Conservation (phyloP, 2,888 invertebrate species). For the Pedicia rivosa region DNA sequence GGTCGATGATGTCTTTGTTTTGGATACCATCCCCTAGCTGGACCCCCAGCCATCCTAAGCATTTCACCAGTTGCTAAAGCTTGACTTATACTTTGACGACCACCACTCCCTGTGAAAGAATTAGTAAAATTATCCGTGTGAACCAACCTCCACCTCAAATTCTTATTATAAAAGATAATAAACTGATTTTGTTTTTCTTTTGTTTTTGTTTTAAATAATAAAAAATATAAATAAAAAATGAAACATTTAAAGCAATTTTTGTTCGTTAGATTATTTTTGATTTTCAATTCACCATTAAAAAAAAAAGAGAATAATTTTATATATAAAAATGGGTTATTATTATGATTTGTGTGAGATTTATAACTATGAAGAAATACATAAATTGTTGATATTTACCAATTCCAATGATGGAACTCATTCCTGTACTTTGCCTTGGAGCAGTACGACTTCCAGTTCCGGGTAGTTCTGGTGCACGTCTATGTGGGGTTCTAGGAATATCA, state of each 20-base stretch:
- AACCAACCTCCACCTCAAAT: too few relatives aligned
- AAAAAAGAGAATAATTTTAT: too few relatives aligned
- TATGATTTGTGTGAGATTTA: too few relatives aligned
- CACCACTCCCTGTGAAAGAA: slow-evolving; percentile 33
- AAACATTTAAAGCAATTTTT: too few relatives aligned
- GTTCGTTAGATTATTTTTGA: too few relatives aligned
- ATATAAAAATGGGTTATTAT: too few relatives aligned
- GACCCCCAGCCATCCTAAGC: slow-evolving; percentile 60
- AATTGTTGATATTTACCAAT: slow-evolving; percentile 21
- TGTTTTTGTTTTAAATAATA: neutral
- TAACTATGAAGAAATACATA: too few relatives aligned
- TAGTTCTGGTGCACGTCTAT: slow-evolving; percentile 39
- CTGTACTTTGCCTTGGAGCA: slow-evolving; percentile 38
- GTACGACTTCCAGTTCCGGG: slow-evolving; percentile 32
- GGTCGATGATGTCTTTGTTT: slow-evolving; percentile 58
- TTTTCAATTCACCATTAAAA: too few relatives aligned
- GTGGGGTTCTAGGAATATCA: slow-evolving; percentile 71
- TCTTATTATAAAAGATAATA: neutral
- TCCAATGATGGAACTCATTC: slow-evolving; percentile 28
- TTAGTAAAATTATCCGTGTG: slow-evolving; percentile 1
- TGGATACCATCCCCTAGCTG: slow-evolving; percentile 74
- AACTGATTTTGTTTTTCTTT: slow-evolving; percentile 1
- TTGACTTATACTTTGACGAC: slow-evolving; percentile 34
- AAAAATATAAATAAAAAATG: too few relatives aligned
- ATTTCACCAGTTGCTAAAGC: slow-evolving; percentile 60